Conservation (phyloP, 2,113 vertebrate genomes). For the Petroica traversi region DNA sequence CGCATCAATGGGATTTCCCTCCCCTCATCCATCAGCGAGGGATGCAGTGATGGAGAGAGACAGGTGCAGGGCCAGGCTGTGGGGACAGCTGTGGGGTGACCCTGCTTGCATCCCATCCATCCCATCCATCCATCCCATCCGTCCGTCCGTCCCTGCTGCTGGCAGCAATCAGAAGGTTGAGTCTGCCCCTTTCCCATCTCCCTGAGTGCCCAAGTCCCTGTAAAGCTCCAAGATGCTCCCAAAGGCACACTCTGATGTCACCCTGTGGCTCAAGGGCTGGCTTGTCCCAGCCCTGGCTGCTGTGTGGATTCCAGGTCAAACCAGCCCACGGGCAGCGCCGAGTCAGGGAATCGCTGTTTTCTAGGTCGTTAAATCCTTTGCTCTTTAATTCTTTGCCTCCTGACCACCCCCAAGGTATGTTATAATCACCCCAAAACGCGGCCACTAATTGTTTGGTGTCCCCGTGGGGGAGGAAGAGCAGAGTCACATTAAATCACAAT, state of each 20-base stretch:
- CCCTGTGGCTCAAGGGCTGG: not conserved
- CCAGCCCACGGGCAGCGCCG: fast-evolving
- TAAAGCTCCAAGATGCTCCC: not conserved
- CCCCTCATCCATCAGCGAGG: fast-evolving
- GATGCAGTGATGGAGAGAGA: not conserved
- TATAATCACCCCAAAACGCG: slow-evolving; percentile 42
- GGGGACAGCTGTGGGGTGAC: not conserved
- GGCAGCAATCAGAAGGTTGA: not conserved
- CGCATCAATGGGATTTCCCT: not conserved
- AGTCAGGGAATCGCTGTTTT: not conserved
- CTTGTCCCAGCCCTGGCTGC: not conserved
- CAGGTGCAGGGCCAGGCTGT: fast-evolving
- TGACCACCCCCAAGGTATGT: not conserved
- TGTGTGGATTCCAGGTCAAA: not conserved
- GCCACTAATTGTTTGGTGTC: not conserved
- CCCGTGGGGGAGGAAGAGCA: not conserved
- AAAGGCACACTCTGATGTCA: not conserved
- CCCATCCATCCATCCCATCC: not conserved
- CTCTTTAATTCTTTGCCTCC: not conserved
- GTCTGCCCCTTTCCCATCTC: not conserved
- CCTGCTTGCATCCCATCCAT: not conserved
- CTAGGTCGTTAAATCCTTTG: not conserved
- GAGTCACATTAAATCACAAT: not conserved
- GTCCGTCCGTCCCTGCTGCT: fast-evolving
- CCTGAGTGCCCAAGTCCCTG: fast-evolving